These are phyloP conservation scores for Dysmachus trigonus DNA, from an alignment of 2,888 invertebrate genomes.

Conservation along the genomic window DNA sequence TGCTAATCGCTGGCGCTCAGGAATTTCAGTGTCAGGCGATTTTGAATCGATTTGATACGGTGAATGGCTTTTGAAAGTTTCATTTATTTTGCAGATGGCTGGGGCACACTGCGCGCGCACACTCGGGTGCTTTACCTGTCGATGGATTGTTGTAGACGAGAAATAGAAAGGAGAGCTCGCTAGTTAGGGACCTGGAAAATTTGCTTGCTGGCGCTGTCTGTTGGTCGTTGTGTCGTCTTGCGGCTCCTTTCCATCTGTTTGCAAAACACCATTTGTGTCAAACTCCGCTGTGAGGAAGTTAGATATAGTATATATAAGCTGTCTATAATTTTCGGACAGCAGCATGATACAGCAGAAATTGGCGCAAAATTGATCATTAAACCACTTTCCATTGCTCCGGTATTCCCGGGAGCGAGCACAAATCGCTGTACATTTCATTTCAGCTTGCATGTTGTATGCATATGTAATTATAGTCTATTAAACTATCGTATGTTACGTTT, in stretches of 20 bases:
- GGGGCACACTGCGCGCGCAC: background rate
- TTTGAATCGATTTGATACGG: slow-evolving; percentile 37
- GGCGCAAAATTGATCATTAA: background rate
- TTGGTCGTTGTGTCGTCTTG: background rate
- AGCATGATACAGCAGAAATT: background rate
- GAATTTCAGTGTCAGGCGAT: slow-evolving; percentile 38
- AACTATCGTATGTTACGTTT: background rate
- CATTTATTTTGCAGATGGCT: slow-evolving; percentile 33
- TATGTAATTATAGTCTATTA: background rate
- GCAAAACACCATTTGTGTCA: background rate
- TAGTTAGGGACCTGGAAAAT: background rate
- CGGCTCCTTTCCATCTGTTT: background rate
- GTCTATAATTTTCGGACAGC: background rate
- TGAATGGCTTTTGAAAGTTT: slow-evolving; percentile 38
- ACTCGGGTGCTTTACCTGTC: background rate
- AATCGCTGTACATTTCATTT: background rate
- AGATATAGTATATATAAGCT: background rate
- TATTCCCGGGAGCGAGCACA: background rate
- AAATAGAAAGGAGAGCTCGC: slow-evolving; percentile 28
- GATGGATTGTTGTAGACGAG: background rate
- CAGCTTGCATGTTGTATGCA: background rate
- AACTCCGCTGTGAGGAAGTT: background rate
- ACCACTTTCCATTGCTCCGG: background rate
- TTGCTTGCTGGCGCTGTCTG: background rate
- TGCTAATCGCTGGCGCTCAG: slow-evolving; percentile 14